A percentile compares a stretch with the other conserved stretches of the same genome.
These are phyloP conservation scores for western clawed frog (Xenopus tropicalis) DNA, from an alignment of 2,113 vertebrate species.

Conservation along the genomic window DNA sequence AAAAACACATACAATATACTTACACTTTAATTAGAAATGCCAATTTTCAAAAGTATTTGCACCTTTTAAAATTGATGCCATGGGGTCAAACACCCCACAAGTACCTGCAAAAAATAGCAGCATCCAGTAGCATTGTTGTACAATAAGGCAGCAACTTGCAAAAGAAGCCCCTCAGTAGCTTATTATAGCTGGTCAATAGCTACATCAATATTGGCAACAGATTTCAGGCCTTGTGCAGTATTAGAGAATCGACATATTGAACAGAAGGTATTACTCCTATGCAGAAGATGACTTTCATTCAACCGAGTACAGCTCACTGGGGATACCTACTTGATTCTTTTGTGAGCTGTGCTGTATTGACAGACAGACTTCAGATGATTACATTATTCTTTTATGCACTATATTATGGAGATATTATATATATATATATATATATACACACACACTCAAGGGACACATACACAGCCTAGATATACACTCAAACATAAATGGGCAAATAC, in stretches of 20 bases:
- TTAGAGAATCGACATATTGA: constrained; percentile 43
- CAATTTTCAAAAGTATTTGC: too few species aligned
- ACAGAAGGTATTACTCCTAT: constrained; percentile 25
- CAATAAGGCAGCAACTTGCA: constrained; percentile 1
- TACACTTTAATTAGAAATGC: too few species aligned
- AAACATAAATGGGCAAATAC: too few species aligned
- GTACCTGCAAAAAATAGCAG: not conserved
- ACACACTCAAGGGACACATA: too few species aligned
- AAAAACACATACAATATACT: too few species aligned
- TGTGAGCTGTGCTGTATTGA: constrained; percentile 11
- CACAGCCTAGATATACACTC: too few species aligned
- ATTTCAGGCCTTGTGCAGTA: constrained; percentile 36
- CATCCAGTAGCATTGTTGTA: not conserved
- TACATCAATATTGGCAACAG: constrained; percentile 37
- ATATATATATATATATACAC: too few species aligned
- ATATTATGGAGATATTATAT: not conserved
- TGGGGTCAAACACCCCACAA: too few species aligned
- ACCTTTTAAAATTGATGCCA: too few species aligned
- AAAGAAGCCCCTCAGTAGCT: constrained; percentile 30
- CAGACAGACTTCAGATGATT: not conserved
- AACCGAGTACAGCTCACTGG: constrained; percentile 6
- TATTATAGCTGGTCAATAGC: constrained; percentile 40
- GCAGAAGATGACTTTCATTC: constrained; percentile 24
- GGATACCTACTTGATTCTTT: constrained; percentile 9
- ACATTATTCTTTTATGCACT: not conserved